A percentile compares a stretch with the other conserved stretches of the same genome.
Conservation (phyloP, 2,888 invertebrate genomes). For the Drosophila rellima region DNA sequence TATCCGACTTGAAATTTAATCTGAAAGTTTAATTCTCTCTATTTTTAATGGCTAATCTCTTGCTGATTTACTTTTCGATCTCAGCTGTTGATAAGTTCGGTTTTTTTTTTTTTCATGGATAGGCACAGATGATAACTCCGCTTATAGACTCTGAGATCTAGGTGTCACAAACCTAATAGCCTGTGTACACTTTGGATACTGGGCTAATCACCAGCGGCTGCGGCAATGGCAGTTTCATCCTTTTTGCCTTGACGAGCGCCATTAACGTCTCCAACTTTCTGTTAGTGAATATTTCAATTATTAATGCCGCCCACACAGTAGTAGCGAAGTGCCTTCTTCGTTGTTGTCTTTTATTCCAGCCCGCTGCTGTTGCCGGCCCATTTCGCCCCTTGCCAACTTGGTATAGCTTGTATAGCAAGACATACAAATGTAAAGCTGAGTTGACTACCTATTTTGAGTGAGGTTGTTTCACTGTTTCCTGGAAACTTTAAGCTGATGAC, state of each 20-base stretch:
- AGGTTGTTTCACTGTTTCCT: conserved; percentile 22
- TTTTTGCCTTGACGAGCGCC: conserved; percentile 67
- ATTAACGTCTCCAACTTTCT: conserved; percentile 83
- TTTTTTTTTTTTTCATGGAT: too few relatives aligned
- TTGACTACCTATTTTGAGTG: conserved; percentile 42
- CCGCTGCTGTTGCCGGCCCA: neutral
- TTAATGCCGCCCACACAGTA: conserved; percentile 69
- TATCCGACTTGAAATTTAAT: too few relatives aligned
- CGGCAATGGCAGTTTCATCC: conserved; percentile 45
- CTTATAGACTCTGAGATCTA: too few relatives aligned
- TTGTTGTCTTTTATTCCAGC: conserved; percentile 8
- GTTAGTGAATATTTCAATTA: conserved; percentile 83
- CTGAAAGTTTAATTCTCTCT: too few relatives aligned
- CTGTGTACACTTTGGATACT: neutral
- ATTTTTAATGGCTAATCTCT: too few relatives aligned
- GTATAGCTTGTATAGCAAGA: conserved; percentile 47
- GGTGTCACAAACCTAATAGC: neutral
- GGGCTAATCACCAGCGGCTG: conserved; percentile 34
- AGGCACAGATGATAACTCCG: too few relatives aligned
- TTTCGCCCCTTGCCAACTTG: conserved; percentile 1
- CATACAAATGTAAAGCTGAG: conserved; percentile 75
- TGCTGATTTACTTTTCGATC: too few relatives aligned
- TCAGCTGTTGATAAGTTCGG: too few relatives aligned
- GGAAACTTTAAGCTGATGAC: conserved; percentile 70
- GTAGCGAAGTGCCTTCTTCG: conserved; percentile 18